Conservation (phyloP, 92 coral and sea anemone genomes). For the Epizoanthus rinbou region DNA sequence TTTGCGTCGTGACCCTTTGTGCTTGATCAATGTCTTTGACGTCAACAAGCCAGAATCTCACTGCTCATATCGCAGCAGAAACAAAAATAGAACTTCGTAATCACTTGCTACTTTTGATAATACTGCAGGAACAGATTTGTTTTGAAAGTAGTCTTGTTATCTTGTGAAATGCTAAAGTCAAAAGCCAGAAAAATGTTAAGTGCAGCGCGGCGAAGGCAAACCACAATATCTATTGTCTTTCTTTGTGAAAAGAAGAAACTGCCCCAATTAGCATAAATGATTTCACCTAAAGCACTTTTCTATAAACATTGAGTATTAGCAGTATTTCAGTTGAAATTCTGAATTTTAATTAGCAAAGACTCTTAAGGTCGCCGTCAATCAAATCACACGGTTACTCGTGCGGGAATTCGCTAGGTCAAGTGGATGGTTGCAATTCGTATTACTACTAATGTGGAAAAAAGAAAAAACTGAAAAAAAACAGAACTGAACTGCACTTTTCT, state of each 20-base stretch:
- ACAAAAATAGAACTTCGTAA: constrained; percentile 37
- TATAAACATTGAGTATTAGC: constrained; percentile 44
- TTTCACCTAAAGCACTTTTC: constrained; percentile 46
- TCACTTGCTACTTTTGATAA: not conserved
- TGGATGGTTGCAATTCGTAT: not conserved
- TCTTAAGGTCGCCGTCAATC: constrained; percentile 28
- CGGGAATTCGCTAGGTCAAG: constrained; percentile 44
- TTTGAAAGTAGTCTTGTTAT: not conserved
- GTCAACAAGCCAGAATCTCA: constrained; percentile 38
- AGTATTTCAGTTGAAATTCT: constrained; percentile 25
- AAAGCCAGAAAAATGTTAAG: constrained; percentile 4
- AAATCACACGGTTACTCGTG: constrained; percentile 9
- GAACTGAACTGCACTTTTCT: constrained; percentile 1
- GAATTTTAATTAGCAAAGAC: constrained; percentile 31
- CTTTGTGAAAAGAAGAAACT: constrained; percentile 38
- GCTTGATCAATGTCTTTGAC: constrained; percentile 31
- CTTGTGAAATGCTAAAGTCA: not conserved
- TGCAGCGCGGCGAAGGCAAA: constrained; percentile 2
- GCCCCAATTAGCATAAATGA: constrained; percentile 39
- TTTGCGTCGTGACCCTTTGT: constrained; percentile 31
- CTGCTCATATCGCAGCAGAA: constrained; percentile 30
- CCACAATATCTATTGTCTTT: constrained; percentile 15
- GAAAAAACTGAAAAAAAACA: not conserved
- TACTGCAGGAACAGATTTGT: not conserved
- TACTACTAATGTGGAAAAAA: not conserved